Evolutionary conservation across 2,113 vertebrate genomes (phyloP), one percentile per base, ranked within the genome.

Genomic region (Notothenia coriiceps): DNA sequence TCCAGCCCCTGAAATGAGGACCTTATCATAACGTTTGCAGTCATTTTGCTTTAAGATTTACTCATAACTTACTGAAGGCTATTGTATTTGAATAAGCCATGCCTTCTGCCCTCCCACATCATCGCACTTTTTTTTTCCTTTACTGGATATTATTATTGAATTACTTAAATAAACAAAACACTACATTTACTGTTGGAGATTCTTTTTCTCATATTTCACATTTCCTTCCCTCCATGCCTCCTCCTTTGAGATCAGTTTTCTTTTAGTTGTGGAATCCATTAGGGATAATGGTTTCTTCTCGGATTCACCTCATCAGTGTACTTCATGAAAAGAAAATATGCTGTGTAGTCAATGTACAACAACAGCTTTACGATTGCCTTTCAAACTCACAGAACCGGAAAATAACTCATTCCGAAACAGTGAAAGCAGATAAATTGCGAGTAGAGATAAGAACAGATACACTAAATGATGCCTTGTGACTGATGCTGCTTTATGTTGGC

Each of bases 221-320:
- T 22, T 10, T 18, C 5, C 5, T 46, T 46, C 49, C 12, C 52
- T 50, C 57, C 63, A 10, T 55, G 60, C 9, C 33, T 50, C 35
- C n/a, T 54, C 33, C 12, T 60, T 54, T 54, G 61, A 29, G 47
- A 64, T 54, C 50, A 40, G n/a, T 59, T 66, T 62, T 40, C 44
- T 59, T 70, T 71, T 6, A 63, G 20, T n/a, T 2, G 15, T 14
- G 17, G 17, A 20, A 80, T 74, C 40, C 44, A 6, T 71, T 15
- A 73, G 52, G n/a, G 49, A 13, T 33, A 60, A 54, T 68, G n/a
- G 50, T 50, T 74, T 73, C 6, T 74, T 66, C 43, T 29, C 62
- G 47, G 29, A 75, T 71, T 71, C 61, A 52, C 18, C 29, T 77
- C 40, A 61, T 43, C 47, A 68, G 35, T 65, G 72, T 55, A 15